A percentile compares a stretch with the other conserved stretches of the same genome.
These are phyloP conservation scores for Scaptomyza parva DNA, from an alignment of 2,888 invertebrate genomes.

Conservation along the genomic window DNA sequence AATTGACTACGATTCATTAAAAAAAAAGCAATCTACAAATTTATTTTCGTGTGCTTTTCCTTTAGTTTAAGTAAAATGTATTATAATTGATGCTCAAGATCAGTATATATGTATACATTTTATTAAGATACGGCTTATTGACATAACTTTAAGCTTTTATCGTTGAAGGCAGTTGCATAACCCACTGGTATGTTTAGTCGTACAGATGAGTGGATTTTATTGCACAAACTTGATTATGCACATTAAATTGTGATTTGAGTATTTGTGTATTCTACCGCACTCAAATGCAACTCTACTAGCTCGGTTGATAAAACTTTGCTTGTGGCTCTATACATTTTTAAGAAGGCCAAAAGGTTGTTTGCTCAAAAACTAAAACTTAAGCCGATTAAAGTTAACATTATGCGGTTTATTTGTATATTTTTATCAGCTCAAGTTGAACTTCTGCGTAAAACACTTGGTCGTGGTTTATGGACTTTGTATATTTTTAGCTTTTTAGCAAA, in stretches of 20 bases:
- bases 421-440: conserved; percentile 12
- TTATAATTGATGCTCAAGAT: too few relatives aligned
- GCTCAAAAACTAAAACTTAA: conserved; percentile 24
- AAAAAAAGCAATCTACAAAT: too few relatives aligned
- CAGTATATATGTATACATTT: background rate
- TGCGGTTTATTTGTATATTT: conserved; percentile 19
- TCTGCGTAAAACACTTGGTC: conserved; percentile 41
- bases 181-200: conserved; percentile 37
- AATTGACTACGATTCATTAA: too few relatives aligned
- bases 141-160: conserved; percentile 19
- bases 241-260: conserved; percentile 23
- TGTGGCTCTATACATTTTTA: conserved; percentile 58
- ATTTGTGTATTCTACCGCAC: conserved; percentile 14
- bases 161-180: conserved; percentile 10
- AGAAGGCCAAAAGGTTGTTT: conserved; percentile 22
- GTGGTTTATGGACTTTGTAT: conserved; percentile 24
- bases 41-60: too few relatives aligned
- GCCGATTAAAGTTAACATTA: conserved; percentile 58
- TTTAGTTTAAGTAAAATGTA: too few relatives aligned
- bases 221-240: conserved; percentile 64
- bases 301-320: conserved; percentile 49
- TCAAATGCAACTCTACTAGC: conserved; percentile 3
- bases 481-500: conserved; percentile 27
- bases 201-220: conserved; percentile 63
- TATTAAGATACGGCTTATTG: background rate